Percentiles rank a stretch among this genome's conserved stretches.
Evolutionary conservation across 2,797 vertebrate species (phyloP).

Genomic region (Hafferia zeledoni): DNA sequence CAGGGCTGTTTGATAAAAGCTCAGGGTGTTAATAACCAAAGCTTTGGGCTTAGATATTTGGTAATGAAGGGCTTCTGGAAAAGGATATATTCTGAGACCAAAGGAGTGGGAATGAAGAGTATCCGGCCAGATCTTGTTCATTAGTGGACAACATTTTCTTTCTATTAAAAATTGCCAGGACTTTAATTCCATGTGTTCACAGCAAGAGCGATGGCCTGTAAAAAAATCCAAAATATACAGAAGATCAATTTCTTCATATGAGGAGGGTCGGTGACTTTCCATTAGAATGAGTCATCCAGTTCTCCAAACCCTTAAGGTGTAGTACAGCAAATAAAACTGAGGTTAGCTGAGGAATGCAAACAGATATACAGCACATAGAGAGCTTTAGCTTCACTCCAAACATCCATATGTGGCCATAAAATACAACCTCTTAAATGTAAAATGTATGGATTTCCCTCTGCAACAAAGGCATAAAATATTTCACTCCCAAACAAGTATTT

Average conservation of each 20-base stretch:
- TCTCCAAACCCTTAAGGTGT: constrained; percentile 57
- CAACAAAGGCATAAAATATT: constrained; percentile 65
- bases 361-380: neutral
- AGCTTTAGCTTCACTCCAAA: neutral
- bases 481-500: constrained; percentile 54
- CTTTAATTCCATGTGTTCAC: constrained; percentile 12
- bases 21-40: neutral
- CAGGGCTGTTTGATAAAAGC: neutral
- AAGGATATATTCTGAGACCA: neutral
- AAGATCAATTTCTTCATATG: constrained; percentile 50
- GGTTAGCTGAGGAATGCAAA: constrained; percentile 51
- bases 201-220: neutral
- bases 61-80: neutral
- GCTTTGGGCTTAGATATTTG: neutral
- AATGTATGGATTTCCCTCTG: constrained; percentile 59
- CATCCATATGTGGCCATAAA: constrained; percentile 37
- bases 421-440: neutral
- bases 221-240: constrained; percentile 58
- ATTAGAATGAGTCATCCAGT: constrained; percentile 16
- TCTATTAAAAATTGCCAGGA: neutral
- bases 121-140: neutral
- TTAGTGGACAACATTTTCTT: neutral
- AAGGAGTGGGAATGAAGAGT: neutral
- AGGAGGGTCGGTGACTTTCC: constrained; percentile 17
- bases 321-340: constrained; percentile 56